Percentiles rank a stretch among this genome's conserved stretches.
Evolutionary conservation across 2,113 vertebrate species (phyloP).

Genomic region (Malurus alboscapulatus): DNA sequence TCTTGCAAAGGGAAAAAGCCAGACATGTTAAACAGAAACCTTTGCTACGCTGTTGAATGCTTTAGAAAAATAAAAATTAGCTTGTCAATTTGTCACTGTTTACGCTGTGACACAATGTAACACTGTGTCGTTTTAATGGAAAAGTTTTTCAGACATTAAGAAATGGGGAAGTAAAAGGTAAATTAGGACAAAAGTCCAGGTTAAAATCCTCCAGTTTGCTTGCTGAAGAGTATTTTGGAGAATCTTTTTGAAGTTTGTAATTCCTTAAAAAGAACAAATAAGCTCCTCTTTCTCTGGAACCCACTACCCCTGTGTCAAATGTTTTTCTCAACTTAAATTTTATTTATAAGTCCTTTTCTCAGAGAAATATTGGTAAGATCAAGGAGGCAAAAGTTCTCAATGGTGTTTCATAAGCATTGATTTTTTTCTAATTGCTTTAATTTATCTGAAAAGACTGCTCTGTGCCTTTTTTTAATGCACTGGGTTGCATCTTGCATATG

Average conservation of each 20-base stretch:
- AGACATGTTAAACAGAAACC: neutral
- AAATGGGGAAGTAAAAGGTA: neutral
- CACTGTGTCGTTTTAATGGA: neutral
- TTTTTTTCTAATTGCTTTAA: slow-evolving; percentile 23
- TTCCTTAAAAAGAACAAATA: neutral
- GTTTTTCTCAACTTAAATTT: neutral
- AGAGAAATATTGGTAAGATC: neutral
- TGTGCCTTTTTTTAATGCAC: slow-evolving; percentile 29
- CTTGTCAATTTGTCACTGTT: neutral
- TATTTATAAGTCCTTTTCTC: neutral
- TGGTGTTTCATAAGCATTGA: neutral
- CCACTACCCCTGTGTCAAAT: neutral
- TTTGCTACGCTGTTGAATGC: neutral
- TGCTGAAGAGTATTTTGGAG: neutral
- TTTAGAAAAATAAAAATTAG: neutral
- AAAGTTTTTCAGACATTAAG: neutral
- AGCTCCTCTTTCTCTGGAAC: neutral
- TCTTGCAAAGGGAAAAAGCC: neutral
- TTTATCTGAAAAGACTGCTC: slow-evolving; percentile 17
- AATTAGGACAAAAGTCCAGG: neutral
- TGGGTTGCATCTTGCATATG: slow-evolving; percentile 34
- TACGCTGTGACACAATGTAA: neutral
- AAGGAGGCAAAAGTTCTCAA: neutral
- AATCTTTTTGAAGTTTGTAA: neutral
- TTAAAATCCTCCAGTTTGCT: neutral